Percentiles rank a stretch among this genome's conserved stretches.
phyloP scores from a whole-genome alignment of 2,888 invertebrate species.

The Trissonchulus sp. region DNA sequence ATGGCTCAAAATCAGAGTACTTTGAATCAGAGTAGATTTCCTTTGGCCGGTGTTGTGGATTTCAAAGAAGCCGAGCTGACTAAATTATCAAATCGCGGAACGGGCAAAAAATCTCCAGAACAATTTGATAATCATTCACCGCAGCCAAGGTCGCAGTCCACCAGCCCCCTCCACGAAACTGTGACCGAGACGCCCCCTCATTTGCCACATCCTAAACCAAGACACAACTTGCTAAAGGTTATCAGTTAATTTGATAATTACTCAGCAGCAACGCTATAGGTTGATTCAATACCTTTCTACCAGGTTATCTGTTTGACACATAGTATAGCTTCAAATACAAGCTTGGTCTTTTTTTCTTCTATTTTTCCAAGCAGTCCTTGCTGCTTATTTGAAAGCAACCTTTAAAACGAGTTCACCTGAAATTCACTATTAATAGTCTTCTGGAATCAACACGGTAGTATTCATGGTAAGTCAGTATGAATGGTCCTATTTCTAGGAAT shows the following conservation, averaged over 20 bases:
- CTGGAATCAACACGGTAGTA: no score
- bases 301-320: no score
- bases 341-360: background rate
- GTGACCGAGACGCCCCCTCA: background rate
- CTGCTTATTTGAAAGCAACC: no score
- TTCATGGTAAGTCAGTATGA: no score
- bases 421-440: no score
- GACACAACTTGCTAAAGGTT: background rate
- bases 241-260: no score
- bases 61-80: background rate
- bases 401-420: no score
- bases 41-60: background rate
- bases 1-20: background rate
- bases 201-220: background rate
- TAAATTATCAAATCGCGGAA: background rate
- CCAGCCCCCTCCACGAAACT: background rate
- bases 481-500: no score
- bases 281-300: no score
- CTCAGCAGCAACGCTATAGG: no score
- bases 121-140: background rate
- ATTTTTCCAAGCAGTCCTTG: no score
- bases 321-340: background rate
- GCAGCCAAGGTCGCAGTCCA: background rate
- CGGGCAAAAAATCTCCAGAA: background rate
- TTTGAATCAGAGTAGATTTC: background rate